Conservation (phyloP, 2,797 vertebrate genomes). For the Malurus leucopterus region DNA sequence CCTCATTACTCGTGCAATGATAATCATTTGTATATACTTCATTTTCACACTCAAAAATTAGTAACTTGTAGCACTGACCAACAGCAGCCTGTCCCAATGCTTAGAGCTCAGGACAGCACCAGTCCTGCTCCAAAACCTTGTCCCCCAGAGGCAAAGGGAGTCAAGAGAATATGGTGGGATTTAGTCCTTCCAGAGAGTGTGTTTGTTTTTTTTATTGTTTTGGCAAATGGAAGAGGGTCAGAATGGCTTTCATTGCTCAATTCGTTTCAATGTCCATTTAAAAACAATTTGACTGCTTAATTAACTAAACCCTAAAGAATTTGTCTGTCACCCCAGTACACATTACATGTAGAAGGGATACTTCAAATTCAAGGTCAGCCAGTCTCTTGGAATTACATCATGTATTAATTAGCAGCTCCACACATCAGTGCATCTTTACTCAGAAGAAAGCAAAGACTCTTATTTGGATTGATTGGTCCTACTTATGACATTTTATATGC, state of each 20-base stretch:
- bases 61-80: background rate
- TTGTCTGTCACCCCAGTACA: background rate
- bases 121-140: background rate
- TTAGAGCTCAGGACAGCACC: background rate
- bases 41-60: background rate
- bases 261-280: background rate
- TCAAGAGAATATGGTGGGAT: background rate
- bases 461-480: background rate
- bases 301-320: background rate
- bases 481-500: background rate
- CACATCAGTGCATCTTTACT: background rate
- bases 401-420: background rate
- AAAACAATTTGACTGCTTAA: background rate
- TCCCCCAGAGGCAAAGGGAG: rapidly evolving
- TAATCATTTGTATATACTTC: background rate
- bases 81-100: background rate
- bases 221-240: rapidly evolving
- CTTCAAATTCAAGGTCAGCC: background rate
- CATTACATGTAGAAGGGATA: background rate
- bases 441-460: background rate
- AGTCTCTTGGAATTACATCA: background rate
- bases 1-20: background rate
- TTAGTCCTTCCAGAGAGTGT: background rate
- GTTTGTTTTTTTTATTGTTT: background rate
- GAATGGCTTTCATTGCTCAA: background rate